Percentiles rank a stretch among this genome's conserved stretches.
phyloP scores from a whole-genome alignment of 2,888 invertebrate species.

The Brachyptera risi region DNA sequence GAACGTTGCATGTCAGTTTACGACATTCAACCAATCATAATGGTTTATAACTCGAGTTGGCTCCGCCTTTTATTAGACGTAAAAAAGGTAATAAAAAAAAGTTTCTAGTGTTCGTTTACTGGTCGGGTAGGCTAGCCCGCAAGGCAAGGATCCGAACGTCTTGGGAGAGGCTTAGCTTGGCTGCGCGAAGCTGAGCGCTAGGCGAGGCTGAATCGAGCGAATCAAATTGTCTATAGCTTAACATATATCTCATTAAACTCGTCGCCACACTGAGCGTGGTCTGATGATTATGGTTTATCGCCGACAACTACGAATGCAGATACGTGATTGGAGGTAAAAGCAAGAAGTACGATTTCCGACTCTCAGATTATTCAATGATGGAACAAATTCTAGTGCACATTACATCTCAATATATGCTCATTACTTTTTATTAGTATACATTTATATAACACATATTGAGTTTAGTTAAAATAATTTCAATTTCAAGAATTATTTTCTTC shows the following conservation, averaged over 20 bases:
- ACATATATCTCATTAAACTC: conserved; percentile 19
- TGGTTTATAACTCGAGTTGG: conserved; percentile 13
- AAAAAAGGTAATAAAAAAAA: conserved; percentile 26
- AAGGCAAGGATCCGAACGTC: conserved; percentile 25
- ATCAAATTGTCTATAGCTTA: conserved; percentile 21
- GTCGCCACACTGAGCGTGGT: background rate
- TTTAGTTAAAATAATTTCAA: too few relatives aligned
- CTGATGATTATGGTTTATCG: too few relatives aligned
- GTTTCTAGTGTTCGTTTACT: conserved; percentile 32
- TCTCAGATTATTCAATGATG: too few relatives aligned
- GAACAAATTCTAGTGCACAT: too few relatives aligned
- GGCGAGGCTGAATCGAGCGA: conserved; percentile 29
- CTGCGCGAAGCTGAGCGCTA: conserved; percentile 14
- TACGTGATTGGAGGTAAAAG: too few relatives aligned
- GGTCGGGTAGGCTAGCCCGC: conserved; percentile 32
- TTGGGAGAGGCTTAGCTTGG: conserved; percentile 7
- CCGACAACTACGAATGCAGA: too few relatives aligned
- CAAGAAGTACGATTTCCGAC: too few relatives aligned
- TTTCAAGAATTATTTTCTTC: too few relatives aligned
- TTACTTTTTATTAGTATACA: too few relatives aligned
- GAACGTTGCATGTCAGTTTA: conserved; percentile 24
- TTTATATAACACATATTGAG: too few relatives aligned
- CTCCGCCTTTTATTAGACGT: conserved; percentile 27
- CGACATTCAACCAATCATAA: conserved; percentile 23
- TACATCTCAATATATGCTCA: too few relatives aligned